Evolutionary conservation across 2,113 vertebrate species (phyloP), one percentile per base, ranked within the genome.

Genomic region (Trematocara macrostoma): DNA sequence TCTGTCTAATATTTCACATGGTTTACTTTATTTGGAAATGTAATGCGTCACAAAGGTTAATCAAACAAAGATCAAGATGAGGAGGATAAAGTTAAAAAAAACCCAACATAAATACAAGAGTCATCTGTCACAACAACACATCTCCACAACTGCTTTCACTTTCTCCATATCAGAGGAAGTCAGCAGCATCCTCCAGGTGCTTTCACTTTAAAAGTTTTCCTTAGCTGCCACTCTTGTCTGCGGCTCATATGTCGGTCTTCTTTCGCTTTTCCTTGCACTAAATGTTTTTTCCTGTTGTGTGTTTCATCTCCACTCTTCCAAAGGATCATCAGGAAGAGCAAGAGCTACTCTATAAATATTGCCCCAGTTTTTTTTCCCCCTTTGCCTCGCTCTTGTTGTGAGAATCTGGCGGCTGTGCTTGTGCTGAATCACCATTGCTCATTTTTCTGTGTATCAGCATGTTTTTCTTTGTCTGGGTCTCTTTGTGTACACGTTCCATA

Each of bases 291-390:
- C 51, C 34, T 29, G 29, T 59, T 23, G 34, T 42, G 2, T 81
- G 18, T 83, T 71, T 82, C 59, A 61, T 90, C 74, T 74, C 38
- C 29, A 38, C 47, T 9, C n/a, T 82, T 86, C 57, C 83, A 88
- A 42, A 85, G 85, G 82, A 89, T 89, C 80, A 82, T 84, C 81
- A 80, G 82, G 84, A 92, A 88, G 83, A 91, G 74, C 78, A 29
- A 84, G 64, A 85, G 84, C 83, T 90, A 67, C 86, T 94, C 94
- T 95, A 94, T 94, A 95, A 96, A 96, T 95, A 95, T 90, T 91
- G 90, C 35, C 93, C 94, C 93, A 95, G 52, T 93, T 95, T 89
- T 78, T 69, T 69, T 55, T 55, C 0, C 89, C 56, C 86, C 4
- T 64, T 81, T 23, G 45, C 71, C 45, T 81, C 10, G 57, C 8